Conservation (phyloP, 2,113 vertebrate genomes). For the Parus major region DNA sequence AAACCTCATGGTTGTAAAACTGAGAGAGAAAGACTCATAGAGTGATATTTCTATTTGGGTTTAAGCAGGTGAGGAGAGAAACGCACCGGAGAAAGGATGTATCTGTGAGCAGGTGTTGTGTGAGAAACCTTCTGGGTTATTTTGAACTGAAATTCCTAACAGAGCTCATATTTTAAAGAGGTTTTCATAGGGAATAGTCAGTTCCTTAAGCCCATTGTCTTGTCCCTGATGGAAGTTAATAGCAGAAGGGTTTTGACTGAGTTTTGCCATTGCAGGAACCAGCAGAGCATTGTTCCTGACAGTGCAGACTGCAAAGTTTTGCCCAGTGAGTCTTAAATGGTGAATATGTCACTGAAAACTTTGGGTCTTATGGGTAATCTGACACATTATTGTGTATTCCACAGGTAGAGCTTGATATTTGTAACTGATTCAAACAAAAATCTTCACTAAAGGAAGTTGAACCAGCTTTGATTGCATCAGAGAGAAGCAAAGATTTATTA, state of each 20-base stretch:
- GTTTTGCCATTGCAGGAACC: background rate
- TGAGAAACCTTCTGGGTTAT: background rate
- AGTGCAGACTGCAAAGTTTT: background rate
- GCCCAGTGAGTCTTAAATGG: background rate
- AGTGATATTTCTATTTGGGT: background rate
- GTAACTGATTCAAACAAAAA: background rate
- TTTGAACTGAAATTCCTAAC: background rate
- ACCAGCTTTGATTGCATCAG: slow-evolving; percentile 11
- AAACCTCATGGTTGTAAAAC: background rate
- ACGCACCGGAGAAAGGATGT: background rate
- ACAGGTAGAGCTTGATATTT: background rate
- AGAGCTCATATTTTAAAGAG: background rate
- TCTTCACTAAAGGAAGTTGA: background rate
- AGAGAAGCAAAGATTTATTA: slow-evolving; percentile 62
- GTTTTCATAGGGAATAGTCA: background rate
- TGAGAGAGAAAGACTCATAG: accelerated
- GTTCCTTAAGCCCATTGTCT: background rate
- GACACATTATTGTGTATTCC: background rate
- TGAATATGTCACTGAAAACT: background rate
- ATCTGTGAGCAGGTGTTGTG: accelerated
- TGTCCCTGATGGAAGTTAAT: background rate
- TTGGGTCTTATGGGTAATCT: background rate
- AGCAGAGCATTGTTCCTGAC: background rate
- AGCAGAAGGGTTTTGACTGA: background rate
- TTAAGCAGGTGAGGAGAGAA: background rate